Base-by-base conservation (phyloP, 2,797 vertebrate genomes). In the Sphaeramia orbicularis region DNA sequence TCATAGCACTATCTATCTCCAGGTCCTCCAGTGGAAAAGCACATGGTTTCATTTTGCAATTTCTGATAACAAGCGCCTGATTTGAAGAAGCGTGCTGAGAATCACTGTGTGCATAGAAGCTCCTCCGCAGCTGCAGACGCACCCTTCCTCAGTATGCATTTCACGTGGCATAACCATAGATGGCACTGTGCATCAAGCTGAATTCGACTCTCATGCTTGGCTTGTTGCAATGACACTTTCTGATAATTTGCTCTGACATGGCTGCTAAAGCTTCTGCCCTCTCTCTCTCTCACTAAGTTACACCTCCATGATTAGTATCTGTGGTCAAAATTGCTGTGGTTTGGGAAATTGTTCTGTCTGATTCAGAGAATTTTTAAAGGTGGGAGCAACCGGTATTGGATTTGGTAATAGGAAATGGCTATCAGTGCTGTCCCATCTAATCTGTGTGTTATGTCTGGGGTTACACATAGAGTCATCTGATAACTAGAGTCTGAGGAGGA, bases 171-270 rank as follows among this genome's bases (percentile, higher is more conserved):
- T 61, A 86, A 89, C 93, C 81, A 90, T 93, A 94, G 93, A 88
- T 92, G 93, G 93, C 94, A 94, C 91, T 93, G 90, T 89, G 89
- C 74, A 82, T 93, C 91, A 92, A 90, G 83, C 73, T 78, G 71
- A 80, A 51, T 53, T 51, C 44, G 41, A 52, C 56, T 71, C 74
- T 45, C 56, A 58, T 43, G 64, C 63, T 55, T 38, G 62, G 45
- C 65, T 58, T 70, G 68, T 53, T 71, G 56, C 52, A 69, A 38
- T 74, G 65, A 66, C 74, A 80, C 76, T 73, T 81, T 56, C 68
- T 76, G 65, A 80, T 74, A 42, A 58, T 62, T 80, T 74, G 40
- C 61, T 47, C 59, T 69, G 59, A 78, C 65, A 71, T 70, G 63
- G 55, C 59, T 74, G 62, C 60, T 65, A 27, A 50, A 68, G 4